Evolutionary conservation across 1,140 invertebrate species (phyloP), one percentile per base, ranked within the genome.

Genomic region (Trichonephila clavipes): DNA sequence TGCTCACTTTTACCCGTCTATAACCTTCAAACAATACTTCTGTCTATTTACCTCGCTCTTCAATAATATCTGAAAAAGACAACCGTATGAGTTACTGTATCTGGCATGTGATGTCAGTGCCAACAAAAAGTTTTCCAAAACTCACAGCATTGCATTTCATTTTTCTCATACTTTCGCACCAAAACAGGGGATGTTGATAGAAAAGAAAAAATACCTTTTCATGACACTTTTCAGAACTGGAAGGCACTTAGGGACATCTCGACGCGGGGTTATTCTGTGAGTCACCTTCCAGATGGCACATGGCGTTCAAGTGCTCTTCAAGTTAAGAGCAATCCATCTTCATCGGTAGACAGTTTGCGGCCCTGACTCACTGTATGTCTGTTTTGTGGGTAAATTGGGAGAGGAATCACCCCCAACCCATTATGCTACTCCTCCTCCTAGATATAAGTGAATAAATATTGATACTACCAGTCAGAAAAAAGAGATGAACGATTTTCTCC

Each of bases 251-350:
- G 72, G 72, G 72, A 77, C 72, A 77, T 77, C 72, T 40, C 72
- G 72, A 77, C 34, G 1, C 16, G 14, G 72, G 72, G 72, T 34
- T 77, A 40, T 28, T 16, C 72, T 34, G 34, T 77, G 72, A 77
- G 72, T 77, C 72, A 77, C 28, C 28, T 34, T 77, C 72, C 72
- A 34, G 34, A 59, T 83, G 82, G 40, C 66, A 69, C 66, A 69
- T 24, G 14, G n/a, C 44, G 82, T 59, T n/a, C 44, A n/a, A 59
- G 51, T n/a, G 40, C 19, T 12, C 82, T 83, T 16, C 82, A 51
- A 83, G 82, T 58, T n/a, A 51, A n/a, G 82, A 58, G 82, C 44
- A 83, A 83, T 83, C 82, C 82, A 83, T 83, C 82, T 83, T 83
- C 82, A 59, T 83, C n/a, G 19, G 51, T 44, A 59, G 82, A 58